Conservation (phyloP, 2,888 invertebrate genomes). For the Spicauda simplicius region DNA sequence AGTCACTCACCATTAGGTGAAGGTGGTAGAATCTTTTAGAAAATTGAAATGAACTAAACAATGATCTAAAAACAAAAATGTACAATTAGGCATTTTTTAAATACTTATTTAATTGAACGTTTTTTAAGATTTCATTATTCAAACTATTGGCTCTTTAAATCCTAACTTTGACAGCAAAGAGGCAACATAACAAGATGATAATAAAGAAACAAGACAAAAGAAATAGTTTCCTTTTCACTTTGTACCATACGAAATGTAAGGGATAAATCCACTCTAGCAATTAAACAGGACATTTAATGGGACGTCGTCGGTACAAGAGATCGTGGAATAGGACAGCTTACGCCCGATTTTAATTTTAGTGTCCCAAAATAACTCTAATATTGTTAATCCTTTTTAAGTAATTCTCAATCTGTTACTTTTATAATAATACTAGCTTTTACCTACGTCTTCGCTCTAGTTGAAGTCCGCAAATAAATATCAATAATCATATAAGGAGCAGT, state of each 20-base stretch:
- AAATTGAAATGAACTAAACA: no score
- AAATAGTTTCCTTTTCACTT: background rate
- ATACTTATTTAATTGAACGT: no score
- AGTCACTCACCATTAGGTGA: no score
- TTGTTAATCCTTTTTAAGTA: no score
- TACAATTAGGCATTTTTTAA: no score
- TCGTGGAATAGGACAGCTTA: background rate
- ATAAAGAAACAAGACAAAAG: background rate
- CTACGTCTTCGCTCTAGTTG: no score
- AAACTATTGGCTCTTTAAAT: background rate
- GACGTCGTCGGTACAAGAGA: slow-evolving; percentile 15
- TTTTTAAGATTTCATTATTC: no score
- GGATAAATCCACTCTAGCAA: slow-evolving; percentile 39
- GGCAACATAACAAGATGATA: background rate
- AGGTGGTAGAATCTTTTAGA: no score
- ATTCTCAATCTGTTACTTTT: background rate
- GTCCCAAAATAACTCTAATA: background rate
- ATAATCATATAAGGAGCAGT: no score
- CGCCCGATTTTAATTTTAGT: background rate
- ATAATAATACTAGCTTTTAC: no score
- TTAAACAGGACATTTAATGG: slow-evolving; percentile 36
- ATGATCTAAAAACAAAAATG: no score
- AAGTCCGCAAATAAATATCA: no score
- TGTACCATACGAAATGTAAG: slow-evolving; percentile 8
- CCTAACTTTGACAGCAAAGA: background rate